Percentiles rank a stretch among this genome's conserved stretches.
phyloP scores from a whole-genome alignment of 1,140 invertebrate species.

The Camponotus pennsylvanicus region DNA sequence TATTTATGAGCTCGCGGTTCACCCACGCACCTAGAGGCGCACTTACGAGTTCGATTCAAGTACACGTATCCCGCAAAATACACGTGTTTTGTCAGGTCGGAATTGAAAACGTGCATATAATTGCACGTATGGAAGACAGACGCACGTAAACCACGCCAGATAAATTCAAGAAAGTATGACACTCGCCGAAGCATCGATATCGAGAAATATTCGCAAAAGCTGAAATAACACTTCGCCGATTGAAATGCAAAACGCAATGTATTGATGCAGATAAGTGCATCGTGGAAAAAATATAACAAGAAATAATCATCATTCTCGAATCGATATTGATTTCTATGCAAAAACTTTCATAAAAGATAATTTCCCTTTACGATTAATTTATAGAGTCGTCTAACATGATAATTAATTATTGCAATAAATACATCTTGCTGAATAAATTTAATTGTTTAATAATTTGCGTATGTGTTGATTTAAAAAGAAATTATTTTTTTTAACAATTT shows the following conservation, averaged over 20 bases:
- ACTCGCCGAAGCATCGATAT: slow-evolving; percentile 78
- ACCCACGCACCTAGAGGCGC: slow-evolving; percentile 41
- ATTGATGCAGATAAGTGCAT: slow-evolving; percentile 7
- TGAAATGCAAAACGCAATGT: background rate
- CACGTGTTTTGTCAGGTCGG: background rate
- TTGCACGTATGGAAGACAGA: background rate
- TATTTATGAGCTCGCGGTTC: slow-evolving; percentile 37
- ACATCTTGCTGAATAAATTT: background rate
- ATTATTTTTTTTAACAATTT: background rate
- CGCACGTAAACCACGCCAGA: background rate
- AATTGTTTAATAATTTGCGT: background rate
- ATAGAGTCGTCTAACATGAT: background rate
- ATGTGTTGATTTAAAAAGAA: too few species aligned
- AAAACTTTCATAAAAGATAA: background rate
- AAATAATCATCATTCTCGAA: background rate
- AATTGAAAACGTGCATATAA: background rate
- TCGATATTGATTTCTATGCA: background rate
- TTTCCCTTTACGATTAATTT: background rate
- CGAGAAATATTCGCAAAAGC: slow-evolving; percentile 1
- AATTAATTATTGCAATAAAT: slow-evolving; percentile 7
- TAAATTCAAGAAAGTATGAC: slow-evolving; percentile 74
- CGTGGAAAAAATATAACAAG: slow-evolving; percentile 2
- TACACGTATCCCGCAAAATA: background rate
- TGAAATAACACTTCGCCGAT: slow-evolving; percentile 19
- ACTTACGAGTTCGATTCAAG: background rate